Percentiles rank a stretch among this genome's conserved stretches.
phyloP scores from a whole-genome alignment of 2,113 vertebrate genomes.

The Sapajus apella region DNA sequence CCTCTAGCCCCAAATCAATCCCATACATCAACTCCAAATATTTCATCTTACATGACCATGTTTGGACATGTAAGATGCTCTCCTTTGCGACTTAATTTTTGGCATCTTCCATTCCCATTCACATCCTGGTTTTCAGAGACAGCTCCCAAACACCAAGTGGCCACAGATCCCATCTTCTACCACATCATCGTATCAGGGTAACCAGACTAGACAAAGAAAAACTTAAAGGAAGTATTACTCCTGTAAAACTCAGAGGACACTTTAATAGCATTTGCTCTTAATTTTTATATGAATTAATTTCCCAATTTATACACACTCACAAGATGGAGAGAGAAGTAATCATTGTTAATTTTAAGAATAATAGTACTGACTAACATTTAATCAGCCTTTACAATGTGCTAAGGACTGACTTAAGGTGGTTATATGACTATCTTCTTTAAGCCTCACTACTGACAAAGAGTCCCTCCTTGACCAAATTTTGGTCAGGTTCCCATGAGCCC shows the following conservation, averaged over 20 bases:
- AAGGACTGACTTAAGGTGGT: not conserved
- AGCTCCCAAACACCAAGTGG: not conserved
- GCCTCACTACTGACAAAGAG: not conserved
- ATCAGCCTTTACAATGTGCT: not conserved
- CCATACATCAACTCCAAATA: not conserved
- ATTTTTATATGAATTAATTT: constrained; percentile 21
- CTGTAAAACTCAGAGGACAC: not conserved
- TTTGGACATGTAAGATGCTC: not conserved
- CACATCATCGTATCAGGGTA: not conserved
- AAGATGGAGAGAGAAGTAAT: not conserved
- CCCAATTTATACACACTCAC: not conserved
- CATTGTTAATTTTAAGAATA: not conserved
- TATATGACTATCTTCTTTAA: constrained; percentile 22
- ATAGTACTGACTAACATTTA: not conserved
- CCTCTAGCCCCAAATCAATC: not conserved
- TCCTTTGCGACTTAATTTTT: not conserved
- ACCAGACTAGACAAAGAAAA: not conserved
- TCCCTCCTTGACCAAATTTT: not conserved
- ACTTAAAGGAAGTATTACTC: not conserved
- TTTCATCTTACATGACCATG: not conserved
- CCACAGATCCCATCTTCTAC: not conserved
- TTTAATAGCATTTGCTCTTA: not conserved
- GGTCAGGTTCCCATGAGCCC: not conserved
- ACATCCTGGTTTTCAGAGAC: not conserved
- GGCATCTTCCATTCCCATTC: not conserved